phyloP scores from a whole-genome alignment of 2,113 vertebrate genomes.

The Cettia cetti region DNA sequence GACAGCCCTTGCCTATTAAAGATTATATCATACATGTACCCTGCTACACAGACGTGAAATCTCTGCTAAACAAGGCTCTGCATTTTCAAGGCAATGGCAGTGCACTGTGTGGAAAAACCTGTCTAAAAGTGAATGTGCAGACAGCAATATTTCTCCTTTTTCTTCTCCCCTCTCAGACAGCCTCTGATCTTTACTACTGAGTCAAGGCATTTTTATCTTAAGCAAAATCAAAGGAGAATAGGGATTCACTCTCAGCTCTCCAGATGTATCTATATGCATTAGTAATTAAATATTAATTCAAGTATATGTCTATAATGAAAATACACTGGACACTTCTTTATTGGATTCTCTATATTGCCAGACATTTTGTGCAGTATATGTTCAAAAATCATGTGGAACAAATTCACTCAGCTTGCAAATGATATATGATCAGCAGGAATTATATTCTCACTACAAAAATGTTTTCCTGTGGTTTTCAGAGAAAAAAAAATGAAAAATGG shows the following conservation, averaged over 20 bases:
- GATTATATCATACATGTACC: background rate
- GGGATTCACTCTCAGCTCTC: background rate
- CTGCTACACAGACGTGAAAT: background rate
- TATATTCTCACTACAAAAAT: slow-evolving; percentile 39
- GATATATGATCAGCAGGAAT: slow-evolving; percentile 43
- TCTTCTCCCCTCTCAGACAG: background rate
- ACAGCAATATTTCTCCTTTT: background rate
- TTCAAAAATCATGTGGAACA: slow-evolving; percentile 51
- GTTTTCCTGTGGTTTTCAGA: slow-evolving; percentile 48
- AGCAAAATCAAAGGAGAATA: background rate
- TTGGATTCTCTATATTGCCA: background rate
- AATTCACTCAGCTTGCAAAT: slow-evolving; percentile 37
- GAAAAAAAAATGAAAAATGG: slow-evolving; percentile 19
- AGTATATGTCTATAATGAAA: background rate
- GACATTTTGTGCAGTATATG: background rate
- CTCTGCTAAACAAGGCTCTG: background rate
- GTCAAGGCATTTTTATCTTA: background rate
- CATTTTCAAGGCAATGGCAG: background rate
- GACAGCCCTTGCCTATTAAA: background rate
- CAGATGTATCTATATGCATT: background rate
- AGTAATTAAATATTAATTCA: background rate
- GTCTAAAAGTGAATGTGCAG: background rate
- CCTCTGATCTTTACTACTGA: background rate
- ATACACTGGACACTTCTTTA: background rate
- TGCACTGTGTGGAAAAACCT: background rate